Base-by-base conservation (phyloP, 2,888 invertebrate genomes). In the Rhabditoides inermis region DNA sequence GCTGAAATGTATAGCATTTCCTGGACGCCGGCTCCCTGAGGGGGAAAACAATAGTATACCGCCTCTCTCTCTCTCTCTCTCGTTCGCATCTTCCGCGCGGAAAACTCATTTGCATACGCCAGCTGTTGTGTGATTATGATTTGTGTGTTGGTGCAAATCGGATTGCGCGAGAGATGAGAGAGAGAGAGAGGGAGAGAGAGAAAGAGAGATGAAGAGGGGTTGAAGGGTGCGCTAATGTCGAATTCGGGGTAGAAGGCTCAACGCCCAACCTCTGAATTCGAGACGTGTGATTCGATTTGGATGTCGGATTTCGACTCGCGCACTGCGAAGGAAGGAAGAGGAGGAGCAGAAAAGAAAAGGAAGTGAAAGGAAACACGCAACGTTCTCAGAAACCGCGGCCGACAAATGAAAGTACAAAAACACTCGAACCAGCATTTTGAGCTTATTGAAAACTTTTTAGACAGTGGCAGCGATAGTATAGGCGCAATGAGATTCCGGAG, bases 11-110 rank as follows among this genome's bases (percentile, higher is more conserved):
- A 7, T 46, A 32, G 20, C 46, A 25, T 36, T 46, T 6, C 32
- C 45, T 36, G 26, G 18, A 30, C 25, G 20, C 22, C 15, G 22
- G n/a, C 46, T 36, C 36, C 32, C 46, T 36, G 35, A 46, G 27
- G 32, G 27, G 26, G 36, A 26, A 46, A 35, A 36, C 46, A n/a
- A n/a, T n/a, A n/a, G n/a, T n/a, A n/a, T n/a, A n/a, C n/a, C 37
- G 26, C 37, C 30, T 46, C 30, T 46, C 37, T 46, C 22, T 46
- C 36, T 36, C 27, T 30, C 30, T 10, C 10, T 3, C 46, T 46
- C 36, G 23, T 18, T 46, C 25, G 26, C 27, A 10, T 46, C 18
- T 44, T 26, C 26, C 28, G 20, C 46, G 22, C 39, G 7, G 32
- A 32, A 32, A 32, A 10, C 15, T 32, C 15, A 10, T 32, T 10